Base-by-base conservation (phyloP, 2,888 invertebrate genomes). In the Andrena flavipes region DNA sequence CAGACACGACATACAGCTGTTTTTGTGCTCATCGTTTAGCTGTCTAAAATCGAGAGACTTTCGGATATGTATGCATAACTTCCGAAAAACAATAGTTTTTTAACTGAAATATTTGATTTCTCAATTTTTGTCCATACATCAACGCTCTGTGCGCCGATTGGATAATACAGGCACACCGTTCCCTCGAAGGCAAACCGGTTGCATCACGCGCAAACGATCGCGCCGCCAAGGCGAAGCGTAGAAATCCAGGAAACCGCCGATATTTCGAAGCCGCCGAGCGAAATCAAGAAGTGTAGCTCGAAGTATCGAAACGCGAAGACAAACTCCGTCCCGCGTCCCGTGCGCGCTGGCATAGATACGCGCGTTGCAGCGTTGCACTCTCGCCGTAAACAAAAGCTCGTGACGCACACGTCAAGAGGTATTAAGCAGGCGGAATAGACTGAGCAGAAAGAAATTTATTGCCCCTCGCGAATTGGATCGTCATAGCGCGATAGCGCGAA, bases 161-260 rank as follows among this genome's bases (percentile, higher is more conserved):
- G 60, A 56, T 65, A 64, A 71, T 83, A 78, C 65, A 70, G 75
- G 80, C 76, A 49, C 81, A 60, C 78, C 84, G 71, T 74, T 72
- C 75, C 69, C 72, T 60, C 65, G 80, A 85, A 76, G 80, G 85
- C 16, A 79, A 86, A 85, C 86, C 80, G 74, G 80, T 81, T 74
- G 68, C 67, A 68, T 51, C 70, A n/a, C 76, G 3, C 73, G 68
- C 74, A 63, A 78, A 63, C 81, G n/a, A 42, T 42, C 42, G 68
- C 73, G 16, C 29, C 56, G 67, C 56, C n/a, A 56, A 33, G 33
- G 35, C 56, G 29, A 54, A 54, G 48, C 33, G 48, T 56, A 74
- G 69, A 76, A 76, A 76, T 62, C 56, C 33, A 42, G 72, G 68
- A 67, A 80, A 80, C 35, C 64, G 76, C 35, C 64, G 76, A 76